Evolutionary conservation across 1,140 invertebrate species (phyloP), one percentile per base, ranked within the genome.

Genomic region (Centruroides sculpturatus): DNA sequence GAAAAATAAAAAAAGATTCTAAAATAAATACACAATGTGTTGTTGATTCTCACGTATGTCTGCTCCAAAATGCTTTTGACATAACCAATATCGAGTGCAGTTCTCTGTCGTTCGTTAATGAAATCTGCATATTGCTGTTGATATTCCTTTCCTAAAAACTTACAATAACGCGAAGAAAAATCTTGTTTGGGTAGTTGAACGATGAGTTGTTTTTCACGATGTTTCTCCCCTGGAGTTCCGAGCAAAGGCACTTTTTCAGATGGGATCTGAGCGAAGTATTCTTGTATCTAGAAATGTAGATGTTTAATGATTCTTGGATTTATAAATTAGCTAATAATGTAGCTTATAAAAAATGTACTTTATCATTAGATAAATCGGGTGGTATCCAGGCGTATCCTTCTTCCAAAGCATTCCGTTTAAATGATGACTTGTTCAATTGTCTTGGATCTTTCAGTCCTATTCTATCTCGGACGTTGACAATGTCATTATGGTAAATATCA

Each of bases 111-210:
- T 47, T 87, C 87, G 35, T 86, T 83, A 63, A 94, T 85, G 74
- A 97, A 96, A 73, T 94, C 89, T 72, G 88, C 83, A 70, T 85
- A 93, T 64, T 83, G 83, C 54, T 82, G 80, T 69, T 82, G 79
- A 72, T 90, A 81, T 69, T 83, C 74, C 66, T 69, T 47, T 57
- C 88, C 86, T 59, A 95, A 78, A 72, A 93, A 89, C 69, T 86
- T 84, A 71, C 91, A 94, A 70, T 93, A 92, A 56, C 85, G 82
- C 64, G 89, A 75, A 12, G 89, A 87, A 48, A 97, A 78, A 73
- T 99, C 95, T 77, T 98, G 93, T 74, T 90, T 92, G n/a, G 93
- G 93, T 66, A 97, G 78, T 75, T 98, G 93, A 55, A 81, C 78
- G 58, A 91, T 85, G 63, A 98, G 76, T 74, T 93, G 87, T 63